phyloP scores from a whole-genome alignment of 2,797 vertebrate species.

The Myotis myotis region DNA sequence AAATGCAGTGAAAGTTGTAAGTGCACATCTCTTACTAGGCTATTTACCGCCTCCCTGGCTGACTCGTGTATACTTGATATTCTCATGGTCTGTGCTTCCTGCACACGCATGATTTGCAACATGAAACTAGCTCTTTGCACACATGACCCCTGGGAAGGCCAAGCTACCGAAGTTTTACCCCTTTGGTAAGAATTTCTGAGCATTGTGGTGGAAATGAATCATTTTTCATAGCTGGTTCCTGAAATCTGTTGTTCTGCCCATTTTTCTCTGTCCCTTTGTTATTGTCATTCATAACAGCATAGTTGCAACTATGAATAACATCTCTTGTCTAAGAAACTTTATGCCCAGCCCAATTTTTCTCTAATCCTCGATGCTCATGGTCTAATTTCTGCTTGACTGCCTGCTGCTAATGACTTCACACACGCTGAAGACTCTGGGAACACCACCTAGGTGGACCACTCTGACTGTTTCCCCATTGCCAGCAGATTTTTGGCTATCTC shows the following conservation, averaged over 20 bases:
- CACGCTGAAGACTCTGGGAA: not conserved
- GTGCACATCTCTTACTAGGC: not conserved
- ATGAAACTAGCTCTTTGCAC: not conserved
- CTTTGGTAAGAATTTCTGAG: not conserved
- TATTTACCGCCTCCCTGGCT: not conserved
- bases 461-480: not conserved
- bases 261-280: not conserved
- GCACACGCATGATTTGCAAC: not conserved
- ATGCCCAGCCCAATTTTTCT: not conserved
- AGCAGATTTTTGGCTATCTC: not conserved
- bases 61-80: not conserved
- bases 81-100: not conserved
- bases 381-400: not conserved
- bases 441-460: not conserved
- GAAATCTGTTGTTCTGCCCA: not conserved
- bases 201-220: not conserved
- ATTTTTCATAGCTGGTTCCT: not conserved
- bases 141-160: not conserved
- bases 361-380: not conserved
- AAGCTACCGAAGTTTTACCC: not conserved
- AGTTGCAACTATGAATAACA: not conserved
- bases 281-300: not conserved
- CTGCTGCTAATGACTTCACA: not conserved
- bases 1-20: not conserved
- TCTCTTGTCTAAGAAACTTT: not conserved